Base-by-base conservation (phyloP, 2,113 vertebrate species). In the Cygnus atratus region DNA sequence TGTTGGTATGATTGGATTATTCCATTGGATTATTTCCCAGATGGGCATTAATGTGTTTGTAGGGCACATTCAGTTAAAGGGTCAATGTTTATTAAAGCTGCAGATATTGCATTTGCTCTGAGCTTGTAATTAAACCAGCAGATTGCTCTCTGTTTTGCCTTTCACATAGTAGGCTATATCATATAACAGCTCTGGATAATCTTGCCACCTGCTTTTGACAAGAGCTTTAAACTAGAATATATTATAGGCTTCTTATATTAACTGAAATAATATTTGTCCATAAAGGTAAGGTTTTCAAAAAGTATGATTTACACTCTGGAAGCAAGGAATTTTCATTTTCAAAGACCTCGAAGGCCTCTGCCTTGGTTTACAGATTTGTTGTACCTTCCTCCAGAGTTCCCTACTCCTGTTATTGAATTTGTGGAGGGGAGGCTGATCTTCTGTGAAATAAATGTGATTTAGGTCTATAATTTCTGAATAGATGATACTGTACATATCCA, bases 21-120 rank as follows among this genome's bases (percentile, higher is more conserved):
- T 97, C 96, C 94, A 95, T 97, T 97, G 96, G 96, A 97, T 97
- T 96, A 89, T 95, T 91, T 98, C 95, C 97, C 96, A 98, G 96
- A 97, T 95, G 97, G 95, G 78, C 95, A 95, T 98, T 98, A 97
- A 95, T 93, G 89, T 96, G 90, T 96, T 98, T 95, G 92, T 97
- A 96, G 94, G 92, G 75, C 81, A 91, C 89, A 73, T 93, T 95
- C 78, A 96, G 77, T 88, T 93, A 96, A 96, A 96, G 94, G 90
- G 85, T 97, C 92, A 95, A 89, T 71, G 95, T 96, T 96, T 97
- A 91, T 95, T 96, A 96, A 95, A 96, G 77, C 95, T 95, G 90
- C 46, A 96, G 92, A 90, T 96, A 97, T 71, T 97, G 41, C 95
- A 92, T 95, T 97, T 97, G 86, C 92, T 97, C 93, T 1, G 9